A percentile compares a stretch with the other conserved stretches of the same genome.
These are phyloP conservation scores for Rhamnusium bicolor DNA, from an alignment of 2,888 invertebrate genomes.

Conservation along the genomic window DNA sequence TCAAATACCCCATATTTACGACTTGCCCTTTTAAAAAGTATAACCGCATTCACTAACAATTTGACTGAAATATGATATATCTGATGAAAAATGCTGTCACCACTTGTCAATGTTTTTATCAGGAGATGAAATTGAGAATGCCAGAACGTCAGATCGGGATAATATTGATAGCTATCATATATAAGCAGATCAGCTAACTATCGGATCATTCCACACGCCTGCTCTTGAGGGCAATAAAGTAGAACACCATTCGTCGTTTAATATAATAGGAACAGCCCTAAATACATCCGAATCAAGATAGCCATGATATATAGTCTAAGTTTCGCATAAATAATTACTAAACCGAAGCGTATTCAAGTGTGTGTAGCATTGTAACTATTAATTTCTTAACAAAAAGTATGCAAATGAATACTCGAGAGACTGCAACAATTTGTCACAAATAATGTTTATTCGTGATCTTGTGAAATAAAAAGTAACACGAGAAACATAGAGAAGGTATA, in stretches of 20 bases:
- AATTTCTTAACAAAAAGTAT: background rate
- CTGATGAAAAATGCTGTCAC: background rate
- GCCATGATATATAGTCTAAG: constrained; percentile 49
- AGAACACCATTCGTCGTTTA: constrained; percentile 47
- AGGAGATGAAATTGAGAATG: background rate
- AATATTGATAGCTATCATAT: constrained; percentile 48
- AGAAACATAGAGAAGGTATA: too few relatives aligned
- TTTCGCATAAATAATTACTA: constrained; percentile 48
- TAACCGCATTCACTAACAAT: background rate
- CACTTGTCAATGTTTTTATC: background rate
- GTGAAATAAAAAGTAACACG: too few relatives aligned
- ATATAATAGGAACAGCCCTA: constrained; percentile 49
- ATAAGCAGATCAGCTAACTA: constrained; percentile 49
- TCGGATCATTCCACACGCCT: constrained; percentile 46
- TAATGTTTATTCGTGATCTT: too few relatives aligned
- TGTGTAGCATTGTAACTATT: constrained; percentile 14
- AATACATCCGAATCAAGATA: constrained; percentile 54
- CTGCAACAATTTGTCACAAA: background rate
- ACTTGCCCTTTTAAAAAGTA: background rate
- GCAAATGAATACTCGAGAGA: background rate
- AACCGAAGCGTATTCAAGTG: constrained; percentile 34
- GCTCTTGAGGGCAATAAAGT: constrained; percentile 52
- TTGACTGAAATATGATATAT: background rate
- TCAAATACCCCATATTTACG: too few relatives aligned
- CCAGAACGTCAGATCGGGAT: constrained; percentile 15